Evolutionary conservation across 2,888 invertebrate species (phyloP).

Genomic region (Scaptomyza flava): DNA sequence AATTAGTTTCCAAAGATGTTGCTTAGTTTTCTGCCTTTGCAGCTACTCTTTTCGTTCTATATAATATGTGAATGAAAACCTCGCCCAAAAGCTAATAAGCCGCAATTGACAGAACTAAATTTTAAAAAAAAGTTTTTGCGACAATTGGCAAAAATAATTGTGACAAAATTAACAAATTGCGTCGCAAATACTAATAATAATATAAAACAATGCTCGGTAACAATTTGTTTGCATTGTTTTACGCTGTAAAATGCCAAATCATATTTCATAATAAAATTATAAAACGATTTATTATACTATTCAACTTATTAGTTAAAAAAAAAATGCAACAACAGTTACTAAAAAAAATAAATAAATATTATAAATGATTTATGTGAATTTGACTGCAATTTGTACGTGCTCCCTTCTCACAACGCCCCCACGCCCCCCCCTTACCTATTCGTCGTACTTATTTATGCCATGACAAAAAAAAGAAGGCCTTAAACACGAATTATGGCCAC

Average conservation of each 20-base stretch:
- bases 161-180: constrained; percentile 60
- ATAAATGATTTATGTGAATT: constrained; percentile 46
- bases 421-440: background rate
- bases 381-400: constrained; percentile 42
- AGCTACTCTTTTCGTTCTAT: too few species aligned
- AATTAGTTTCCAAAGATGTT: too few species aligned
- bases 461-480: constrained; percentile 37
- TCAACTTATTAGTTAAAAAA: constrained; percentile 34
- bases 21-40: too few species aligned
- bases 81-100: constrained; percentile 33
- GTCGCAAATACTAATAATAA: constrained; percentile 27
- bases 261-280: constrained; percentile 48
- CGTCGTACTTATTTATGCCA: too few species aligned
- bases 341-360: constrained; percentile 12
- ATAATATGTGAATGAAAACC: too few species aligned
- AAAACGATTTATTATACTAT: constrained; percentile 41
- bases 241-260: constrained; percentile 15
- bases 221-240: too few species aligned
- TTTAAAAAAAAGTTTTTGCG: constrained; percentile 32
- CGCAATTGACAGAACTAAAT: constrained; percentile 33
- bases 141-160: constrained; percentile 58
- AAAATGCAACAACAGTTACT: background rate
- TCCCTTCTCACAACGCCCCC: background rate
- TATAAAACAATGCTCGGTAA: background rate
- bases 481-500: constrained; percentile 68